Evolutionary conservation across 2,113 vertebrate species (phyloP), one percentile per base, ranked within the genome.

Genomic region (Ariopsis seemanni): DNA sequence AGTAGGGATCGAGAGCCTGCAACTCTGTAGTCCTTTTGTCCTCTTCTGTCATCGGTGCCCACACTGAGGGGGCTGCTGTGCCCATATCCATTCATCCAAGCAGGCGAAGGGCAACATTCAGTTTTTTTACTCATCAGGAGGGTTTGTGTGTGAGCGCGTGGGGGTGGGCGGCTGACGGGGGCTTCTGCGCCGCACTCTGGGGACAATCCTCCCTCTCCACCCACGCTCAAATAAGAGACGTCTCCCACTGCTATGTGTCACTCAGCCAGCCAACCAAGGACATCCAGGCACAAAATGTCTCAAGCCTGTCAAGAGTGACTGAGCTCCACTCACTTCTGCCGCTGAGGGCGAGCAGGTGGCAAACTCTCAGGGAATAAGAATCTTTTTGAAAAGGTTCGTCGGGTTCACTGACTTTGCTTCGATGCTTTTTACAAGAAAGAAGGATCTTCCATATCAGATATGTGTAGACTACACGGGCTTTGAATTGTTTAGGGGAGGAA

Each of bases 191-290:
- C 60, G 18, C 80, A 87, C 82, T 84, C 85, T 86, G 65, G 58
- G 78, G 87, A 86, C 58, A 88, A 84, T 65, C 85, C 67, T 90
- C 85, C 88, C 67, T 75, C 87, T 84, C 87, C 30, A 82, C 83
- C 82, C 27, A 34, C 57, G 48, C 83, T 88, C 89, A 55, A 88
- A 84, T 84, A 88, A 86, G 85, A 84, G 80, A 25, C 60, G 71
- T n/a, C 87, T 90, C 87, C 87, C 85, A 90, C 87, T 67, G 85
- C 89, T 86, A 80, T 72, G 87, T 86, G 82, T 84, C 84, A 85
- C 80, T 63, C 74, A 83, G 65, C 20, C 81, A 88, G 80, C 58
- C 86, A 82, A 90, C 79, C 83, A 62, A 88, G 89, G 89, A 88
- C 82, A 80, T 84, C 82, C 85, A 88, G 82, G 84, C 34, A 55